phyloP scores from a whole-genome alignment of 2,797 vertebrate species.

The Myripristis jacobus region DNA sequence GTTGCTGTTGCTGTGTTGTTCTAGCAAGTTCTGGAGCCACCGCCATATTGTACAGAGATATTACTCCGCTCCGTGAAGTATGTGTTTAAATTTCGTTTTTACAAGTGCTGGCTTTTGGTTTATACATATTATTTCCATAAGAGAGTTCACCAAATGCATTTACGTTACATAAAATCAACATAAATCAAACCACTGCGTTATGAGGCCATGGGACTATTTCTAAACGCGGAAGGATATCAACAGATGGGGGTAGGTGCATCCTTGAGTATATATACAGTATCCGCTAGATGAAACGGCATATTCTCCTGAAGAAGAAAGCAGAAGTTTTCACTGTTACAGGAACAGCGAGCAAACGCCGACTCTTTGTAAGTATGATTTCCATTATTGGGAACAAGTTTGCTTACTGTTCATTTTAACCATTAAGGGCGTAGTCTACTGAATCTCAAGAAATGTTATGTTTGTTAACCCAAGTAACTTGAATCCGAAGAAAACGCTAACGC shows the following conservation, averaged over 20 bases:
- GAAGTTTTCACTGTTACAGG: accelerated
- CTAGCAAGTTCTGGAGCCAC: slow-evolving; percentile 72
- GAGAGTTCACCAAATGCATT: accelerated
- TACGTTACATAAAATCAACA: accelerated
- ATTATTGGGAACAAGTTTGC: accelerated
- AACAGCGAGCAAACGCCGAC: background rate
- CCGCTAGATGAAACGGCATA: accelerated
- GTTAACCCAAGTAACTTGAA: background rate
- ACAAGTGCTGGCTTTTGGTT: accelerated
- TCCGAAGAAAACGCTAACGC: too few species aligned
- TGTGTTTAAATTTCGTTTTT: background rate
- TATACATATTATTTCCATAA: background rate
- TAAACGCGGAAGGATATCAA: slow-evolving; percentile 65
- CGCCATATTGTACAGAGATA: slow-evolving; percentile 19
- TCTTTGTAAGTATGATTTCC: slow-evolving; percentile 10
- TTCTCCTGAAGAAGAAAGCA: accelerated
- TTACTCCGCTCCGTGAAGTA: slow-evolving; percentile 64
- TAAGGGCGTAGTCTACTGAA: background rate
- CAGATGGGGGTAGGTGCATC: slow-evolving; percentile 45
- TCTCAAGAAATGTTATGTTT: background rate
- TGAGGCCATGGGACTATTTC: slow-evolving; percentile 62
- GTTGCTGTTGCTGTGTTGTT: slow-evolving; percentile 62
- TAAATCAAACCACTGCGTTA: accelerated
- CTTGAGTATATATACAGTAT: slow-evolving; percentile 57
- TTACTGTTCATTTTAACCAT: background rate